Conservation (phyloP, 2,113 vertebrate species). For the Ceyx melanurus region DNA sequence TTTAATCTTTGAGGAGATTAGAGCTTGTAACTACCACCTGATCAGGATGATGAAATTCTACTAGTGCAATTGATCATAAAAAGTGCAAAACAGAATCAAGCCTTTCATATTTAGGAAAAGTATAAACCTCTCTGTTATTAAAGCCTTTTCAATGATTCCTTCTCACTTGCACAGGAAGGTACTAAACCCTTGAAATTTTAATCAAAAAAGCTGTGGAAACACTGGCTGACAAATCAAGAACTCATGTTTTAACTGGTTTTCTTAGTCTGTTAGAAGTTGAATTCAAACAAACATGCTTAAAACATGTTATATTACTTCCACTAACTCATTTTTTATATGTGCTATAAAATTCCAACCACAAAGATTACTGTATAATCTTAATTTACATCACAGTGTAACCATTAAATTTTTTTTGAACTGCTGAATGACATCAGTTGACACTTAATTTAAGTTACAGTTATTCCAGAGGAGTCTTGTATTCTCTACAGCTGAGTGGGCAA, state of each 20-base stretch:
- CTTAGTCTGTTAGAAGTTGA: background rate
- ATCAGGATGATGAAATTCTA: constrained; percentile 45
- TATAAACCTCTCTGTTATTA: background rate
- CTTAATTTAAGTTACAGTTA: background rate
- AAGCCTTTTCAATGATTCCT: background rate
- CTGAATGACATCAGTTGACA: background rate
- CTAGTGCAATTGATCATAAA: background rate
- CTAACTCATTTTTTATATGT: background rate
- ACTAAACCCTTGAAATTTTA: background rate
- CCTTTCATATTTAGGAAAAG: background rate
- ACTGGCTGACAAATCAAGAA: background rate
- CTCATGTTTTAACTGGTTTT: background rate
- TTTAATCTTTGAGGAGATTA: constrained; percentile 61
- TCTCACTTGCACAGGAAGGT: background rate
- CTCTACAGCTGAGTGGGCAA: background rate
- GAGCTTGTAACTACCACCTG: constrained; percentile 46
- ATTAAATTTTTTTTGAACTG: background rate
- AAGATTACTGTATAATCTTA: background rate
- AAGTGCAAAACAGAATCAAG: constrained; percentile 9
- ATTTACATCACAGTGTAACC: background rate
- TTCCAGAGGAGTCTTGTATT: background rate
- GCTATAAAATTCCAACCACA: background rate
- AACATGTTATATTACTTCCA: background rate
- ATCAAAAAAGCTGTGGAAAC: background rate
- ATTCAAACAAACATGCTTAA: background rate